A percentile compares a stretch with the other conserved stretches of the same genome.
Evolutionary conservation across 1,140 invertebrate genomes (phyloP).

Genomic region (Dryas iulia): DNA sequence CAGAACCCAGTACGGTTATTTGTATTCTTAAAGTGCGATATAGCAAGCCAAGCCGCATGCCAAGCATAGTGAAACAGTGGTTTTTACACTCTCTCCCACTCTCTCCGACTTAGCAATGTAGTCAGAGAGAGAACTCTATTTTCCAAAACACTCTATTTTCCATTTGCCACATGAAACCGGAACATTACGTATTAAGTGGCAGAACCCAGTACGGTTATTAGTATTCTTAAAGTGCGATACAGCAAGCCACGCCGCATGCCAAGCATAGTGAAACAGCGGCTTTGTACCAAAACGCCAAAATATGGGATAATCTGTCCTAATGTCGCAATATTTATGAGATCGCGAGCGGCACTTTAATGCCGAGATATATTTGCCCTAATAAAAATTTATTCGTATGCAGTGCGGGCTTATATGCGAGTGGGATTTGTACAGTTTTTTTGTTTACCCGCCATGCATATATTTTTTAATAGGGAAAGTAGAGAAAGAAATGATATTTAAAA

Average conservation of each 20-base stretch:
- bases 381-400: slow-evolving; percentile 8
- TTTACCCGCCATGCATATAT: neutral
- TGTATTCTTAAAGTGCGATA: too few species aligned
- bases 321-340: slow-evolving; percentile 2
- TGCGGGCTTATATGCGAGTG: neutral
- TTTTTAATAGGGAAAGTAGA: too few species aligned
- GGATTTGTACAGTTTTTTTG: slow-evolving; percentile 1
- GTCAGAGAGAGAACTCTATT: too few species aligned
- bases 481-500: too few species aligned
- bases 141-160: too few species aligned
- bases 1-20: too few species aligned
- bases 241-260: neutral
- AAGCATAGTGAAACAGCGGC: neutral
- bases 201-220: too few species aligned
- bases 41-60: neutral
- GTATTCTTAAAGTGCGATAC: too few species aligned
- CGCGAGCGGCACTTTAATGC: neutral
- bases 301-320: slow-evolving; percentile 9
- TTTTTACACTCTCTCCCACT: too few species aligned
- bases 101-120: too few species aligned
- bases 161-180: too few species aligned
- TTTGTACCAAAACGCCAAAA: slow-evolving; percentile 1
- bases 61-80: neutral
- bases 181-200: too few species aligned
- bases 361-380: slow-evolving; percentile 1